A percentile compares a stretch with the other conserved stretches of the same genome.
Conservation (phyloP, 2,888 invertebrate genomes). For the Podabrus alpinus region DNA sequence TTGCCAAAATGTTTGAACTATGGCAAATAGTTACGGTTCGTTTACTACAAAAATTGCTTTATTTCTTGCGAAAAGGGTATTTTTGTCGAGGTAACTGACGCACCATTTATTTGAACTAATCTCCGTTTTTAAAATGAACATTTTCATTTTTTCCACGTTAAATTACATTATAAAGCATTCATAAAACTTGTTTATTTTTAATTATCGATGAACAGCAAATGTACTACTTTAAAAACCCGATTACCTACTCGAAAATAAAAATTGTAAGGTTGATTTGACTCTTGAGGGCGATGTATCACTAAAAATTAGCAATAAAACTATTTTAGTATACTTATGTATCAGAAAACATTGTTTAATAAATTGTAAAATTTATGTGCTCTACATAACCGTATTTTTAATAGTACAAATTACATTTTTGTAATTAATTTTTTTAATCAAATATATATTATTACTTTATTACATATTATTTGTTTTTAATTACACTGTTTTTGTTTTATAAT, state of each 20-base stretch:
- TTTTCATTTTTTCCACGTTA: background rate
- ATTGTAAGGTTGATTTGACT: background rate
- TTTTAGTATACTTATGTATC: background rate
- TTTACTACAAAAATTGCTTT: slow-evolving; percentile 46
- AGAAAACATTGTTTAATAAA: too few species aligned
- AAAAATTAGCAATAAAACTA: background rate
- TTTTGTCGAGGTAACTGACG: slow-evolving; percentile 5
- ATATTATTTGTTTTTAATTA: too few species aligned
- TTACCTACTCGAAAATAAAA: background rate
- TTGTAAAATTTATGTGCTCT: too few species aligned
- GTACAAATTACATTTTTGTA: too few species aligned
- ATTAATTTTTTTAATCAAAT: too few species aligned
- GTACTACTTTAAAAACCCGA: background rate
- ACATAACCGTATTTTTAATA: too few species aligned
- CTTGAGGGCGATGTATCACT: background rate
- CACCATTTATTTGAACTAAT: slow-evolving; percentile 5
- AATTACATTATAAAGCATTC: background rate
- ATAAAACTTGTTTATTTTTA: background rate
- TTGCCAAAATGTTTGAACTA: slow-evolving; percentile 55
- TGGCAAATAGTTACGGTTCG: slow-evolving; percentile 52
- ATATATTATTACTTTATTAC: too few species aligned
- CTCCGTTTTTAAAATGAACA: background rate
- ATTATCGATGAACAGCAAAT: background rate
- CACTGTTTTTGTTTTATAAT: too few species aligned
- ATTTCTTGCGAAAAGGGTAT: slow-evolving; percentile 20